Conservation (phyloP, 2,113 vertebrate species). For the Erinaceus europaeus region DNA sequence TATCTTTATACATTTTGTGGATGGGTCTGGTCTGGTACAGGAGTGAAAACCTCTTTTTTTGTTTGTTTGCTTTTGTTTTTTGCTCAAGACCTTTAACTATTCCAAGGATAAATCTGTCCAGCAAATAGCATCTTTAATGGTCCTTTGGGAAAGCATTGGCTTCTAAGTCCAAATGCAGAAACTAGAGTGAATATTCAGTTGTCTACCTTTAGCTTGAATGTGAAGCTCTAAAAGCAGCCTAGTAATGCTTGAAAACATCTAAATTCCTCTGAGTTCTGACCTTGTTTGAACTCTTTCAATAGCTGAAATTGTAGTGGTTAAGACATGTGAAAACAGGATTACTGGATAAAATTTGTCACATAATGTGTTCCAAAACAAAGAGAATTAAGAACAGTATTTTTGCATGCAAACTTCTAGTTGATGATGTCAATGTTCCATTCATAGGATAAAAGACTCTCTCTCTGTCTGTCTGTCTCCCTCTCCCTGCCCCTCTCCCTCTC, state of each 20-base stretch:
- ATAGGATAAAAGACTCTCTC: too few relatives aligned
- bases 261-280: conserved; percentile 8
- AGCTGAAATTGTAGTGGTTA: neutral
- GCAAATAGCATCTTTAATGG: neutral
- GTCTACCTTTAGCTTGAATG: neutral
- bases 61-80: neutral
- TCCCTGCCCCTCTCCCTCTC: too few relatives aligned
- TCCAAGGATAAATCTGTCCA: neutral
- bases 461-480: too few relatives aligned
- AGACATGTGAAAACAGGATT: neutral
- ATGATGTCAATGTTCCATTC: conserved; percentile 66
- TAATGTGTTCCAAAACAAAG: neutral
- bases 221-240: neutral
- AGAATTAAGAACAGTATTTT: neutral
- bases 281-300: neutral
- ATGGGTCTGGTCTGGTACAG: neutral
- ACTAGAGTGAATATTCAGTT: conserved; percentile 21
- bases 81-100: neutral
- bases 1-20: too few relatives aligned
- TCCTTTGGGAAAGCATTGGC: neutral
- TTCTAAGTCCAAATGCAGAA: neutral
- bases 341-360: neutral
- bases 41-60: neutral
- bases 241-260: neutral
- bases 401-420: conserved; percentile 38